A percentile compares a stretch with the other conserved stretches of the same genome.
phyloP scores from a whole-genome alignment of 2,113 vertebrate genomes.

The Anguilla rostrata region DNA sequence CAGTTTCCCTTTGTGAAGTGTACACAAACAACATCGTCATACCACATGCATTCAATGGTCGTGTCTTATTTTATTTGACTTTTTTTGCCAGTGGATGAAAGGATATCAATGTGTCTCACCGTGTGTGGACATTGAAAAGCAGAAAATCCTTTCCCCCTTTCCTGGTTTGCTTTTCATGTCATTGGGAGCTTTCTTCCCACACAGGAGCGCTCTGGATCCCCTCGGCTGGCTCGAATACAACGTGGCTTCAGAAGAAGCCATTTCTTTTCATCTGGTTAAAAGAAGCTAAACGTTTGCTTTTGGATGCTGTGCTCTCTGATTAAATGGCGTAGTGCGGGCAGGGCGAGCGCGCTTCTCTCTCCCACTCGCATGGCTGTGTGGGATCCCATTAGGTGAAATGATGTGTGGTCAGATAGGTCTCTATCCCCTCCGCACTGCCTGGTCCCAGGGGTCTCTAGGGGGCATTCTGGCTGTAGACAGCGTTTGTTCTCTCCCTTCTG shows the following conservation, averaged over 20 bases:
- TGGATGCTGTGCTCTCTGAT: neutral
- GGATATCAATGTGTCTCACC: neutral
- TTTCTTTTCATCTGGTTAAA: neutral
- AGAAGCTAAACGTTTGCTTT: neutral
- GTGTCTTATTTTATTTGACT: neutral
- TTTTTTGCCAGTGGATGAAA: conserved; percentile 15
- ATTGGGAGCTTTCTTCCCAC: conserved; percentile 29
- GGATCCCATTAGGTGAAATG: neutral
- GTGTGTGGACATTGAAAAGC: conserved; percentile 19
- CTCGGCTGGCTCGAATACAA: neutral
- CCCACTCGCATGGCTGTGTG: neutral
- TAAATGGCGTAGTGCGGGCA: neutral
- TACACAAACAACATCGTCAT: neutral
- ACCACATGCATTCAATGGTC: neutral
- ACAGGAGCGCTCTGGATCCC: conserved; percentile 11
- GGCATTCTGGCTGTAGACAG: neutral
- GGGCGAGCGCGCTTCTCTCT: neutral
- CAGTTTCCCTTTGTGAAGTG: neutral
- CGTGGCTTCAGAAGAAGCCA: neutral
- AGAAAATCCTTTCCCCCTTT: conserved; percentile 19
- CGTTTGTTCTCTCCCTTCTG: neutral
- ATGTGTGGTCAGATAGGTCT: neutral
- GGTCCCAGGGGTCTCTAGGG: neutral
- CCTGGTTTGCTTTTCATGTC: conserved; percentile 15
- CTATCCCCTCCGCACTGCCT: neutral